Conservation (phyloP, 2,888 invertebrate species). For the Aleiodes testaceus region DNA sequence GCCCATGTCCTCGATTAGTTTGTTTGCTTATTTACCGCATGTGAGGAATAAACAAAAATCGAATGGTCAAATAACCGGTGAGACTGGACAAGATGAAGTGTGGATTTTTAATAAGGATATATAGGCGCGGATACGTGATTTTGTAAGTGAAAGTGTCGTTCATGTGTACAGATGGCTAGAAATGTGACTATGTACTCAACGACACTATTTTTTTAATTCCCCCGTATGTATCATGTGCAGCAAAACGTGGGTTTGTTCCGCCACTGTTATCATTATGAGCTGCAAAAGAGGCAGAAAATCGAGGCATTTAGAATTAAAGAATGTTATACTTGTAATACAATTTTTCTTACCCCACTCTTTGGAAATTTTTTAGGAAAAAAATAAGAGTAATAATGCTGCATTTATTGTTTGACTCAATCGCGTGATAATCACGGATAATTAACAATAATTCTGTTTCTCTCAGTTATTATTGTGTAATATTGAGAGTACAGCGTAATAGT, state of each 20-base stretch:
- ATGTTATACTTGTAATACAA: not conserved
- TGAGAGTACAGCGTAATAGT: slow-evolving; percentile 16
- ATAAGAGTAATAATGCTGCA: not conserved
- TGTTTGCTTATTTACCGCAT: not conserved
- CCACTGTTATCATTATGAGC: not conserved
- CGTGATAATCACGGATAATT: slow-evolving; percentile 52
- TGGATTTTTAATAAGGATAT: slow-evolving; percentile 4
- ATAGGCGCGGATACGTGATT: slow-evolving; percentile 20
- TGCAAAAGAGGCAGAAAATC: not conserved
- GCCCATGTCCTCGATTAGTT: too few species aligned
- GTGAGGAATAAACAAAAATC: not conserved
- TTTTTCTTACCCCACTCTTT: too few species aligned
- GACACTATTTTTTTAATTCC: slow-evolving; percentile 1
- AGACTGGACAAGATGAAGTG: slow-evolving; percentile 1
- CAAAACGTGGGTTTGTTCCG: slow-evolving; percentile 22
- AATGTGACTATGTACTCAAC: slow-evolving; percentile 2
- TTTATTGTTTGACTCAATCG: slow-evolving; percentile 11
- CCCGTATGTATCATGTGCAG: slow-evolving; percentile 2
- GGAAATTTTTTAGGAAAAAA: not conserved
- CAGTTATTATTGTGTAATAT: slow-evolving; percentile 53
- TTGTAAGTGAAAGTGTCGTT: slow-evolving; percentile 24
- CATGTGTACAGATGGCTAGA: not conserved
- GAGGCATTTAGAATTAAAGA: not conserved
- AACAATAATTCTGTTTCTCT: slow-evolving; percentile 47
- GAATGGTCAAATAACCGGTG: not conserved